A percentile compares a stretch with the other conserved stretches of the same genome.
phyloP scores from a whole-genome alignment of 2,888 invertebrate genomes.

The Nemurella pictetii region DNA sequence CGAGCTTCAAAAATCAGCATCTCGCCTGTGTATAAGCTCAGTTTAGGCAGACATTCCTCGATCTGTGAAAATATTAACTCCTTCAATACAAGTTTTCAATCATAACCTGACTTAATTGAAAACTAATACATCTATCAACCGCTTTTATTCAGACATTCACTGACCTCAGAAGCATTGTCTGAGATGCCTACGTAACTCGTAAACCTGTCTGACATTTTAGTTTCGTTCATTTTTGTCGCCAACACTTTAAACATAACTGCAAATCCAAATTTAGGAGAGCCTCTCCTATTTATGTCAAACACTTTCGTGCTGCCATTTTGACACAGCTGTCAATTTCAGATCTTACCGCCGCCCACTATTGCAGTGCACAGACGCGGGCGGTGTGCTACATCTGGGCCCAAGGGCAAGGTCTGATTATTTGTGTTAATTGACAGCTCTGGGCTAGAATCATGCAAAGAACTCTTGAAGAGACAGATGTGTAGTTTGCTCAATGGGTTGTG shows the following conservation, averaged over 20 bases:
- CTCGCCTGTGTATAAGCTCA: slow-evolving; percentile 66
- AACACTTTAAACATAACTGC: slow-evolving; percentile 18
- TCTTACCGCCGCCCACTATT: background rate
- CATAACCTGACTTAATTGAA: background rate
- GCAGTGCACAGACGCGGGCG: background rate
- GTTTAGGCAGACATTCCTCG: slow-evolving; percentile 35
- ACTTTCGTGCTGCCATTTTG: background rate
- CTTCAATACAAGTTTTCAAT: background rate
- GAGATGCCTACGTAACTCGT: slow-evolving; percentile 54
- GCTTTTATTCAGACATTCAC: slow-evolving; percentile 2
- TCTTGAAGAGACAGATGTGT: background rate
- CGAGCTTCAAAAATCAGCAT: slow-evolving; percentile 77
- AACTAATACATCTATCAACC: background rate
- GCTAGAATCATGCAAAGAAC: background rate
- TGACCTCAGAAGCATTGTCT: slow-evolving; percentile 54
- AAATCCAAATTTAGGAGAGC: background rate
- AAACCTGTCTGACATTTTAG: slow-evolving; percentile 52
- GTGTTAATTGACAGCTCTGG: background rate
- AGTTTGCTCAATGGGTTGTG: background rate
- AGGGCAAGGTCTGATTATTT: background rate
- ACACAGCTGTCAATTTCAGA: background rate
- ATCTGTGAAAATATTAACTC: background rate
- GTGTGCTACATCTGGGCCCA: background rate
- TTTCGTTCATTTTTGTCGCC: slow-evolving; percentile 27
- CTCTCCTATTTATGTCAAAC: background rate